phyloP scores from a whole-genome alignment of 2,113 vertebrate genomes.

The Phoxinus phoxinus region DNA sequence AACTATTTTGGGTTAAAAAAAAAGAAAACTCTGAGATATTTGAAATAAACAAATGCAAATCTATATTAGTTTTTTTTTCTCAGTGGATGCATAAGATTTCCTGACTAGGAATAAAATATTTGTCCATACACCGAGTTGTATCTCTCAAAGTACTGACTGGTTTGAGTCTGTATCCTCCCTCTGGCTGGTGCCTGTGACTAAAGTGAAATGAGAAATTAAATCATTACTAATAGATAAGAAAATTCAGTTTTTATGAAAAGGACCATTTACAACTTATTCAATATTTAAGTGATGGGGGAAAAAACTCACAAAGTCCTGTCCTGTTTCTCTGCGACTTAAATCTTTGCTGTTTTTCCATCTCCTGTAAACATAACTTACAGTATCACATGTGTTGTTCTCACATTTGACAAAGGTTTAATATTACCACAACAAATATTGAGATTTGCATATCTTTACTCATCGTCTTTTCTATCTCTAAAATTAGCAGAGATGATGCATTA shows the following conservation, averaged over 20 bases:
- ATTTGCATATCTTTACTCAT: no score
- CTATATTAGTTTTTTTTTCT: no score
- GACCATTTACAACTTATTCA: no score
- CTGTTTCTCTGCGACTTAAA: not conserved
- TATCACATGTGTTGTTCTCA: not conserved
- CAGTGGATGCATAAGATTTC: no score
- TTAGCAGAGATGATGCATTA: no score
- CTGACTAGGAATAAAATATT: not conserved
- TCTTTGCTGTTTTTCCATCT: not conserved
- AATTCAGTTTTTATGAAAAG: no score
- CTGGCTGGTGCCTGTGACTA: not conserved
- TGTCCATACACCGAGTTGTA: constrained; percentile 61
- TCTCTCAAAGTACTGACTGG: constrained; percentile 56
- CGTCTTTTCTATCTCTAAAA: no score
- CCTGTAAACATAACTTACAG: not conserved
- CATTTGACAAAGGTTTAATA: not conserved
- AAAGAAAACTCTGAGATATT: no score
- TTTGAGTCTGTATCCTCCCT: not conserved
- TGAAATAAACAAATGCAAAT: no score
- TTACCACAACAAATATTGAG: no score
- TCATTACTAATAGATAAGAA: no score
- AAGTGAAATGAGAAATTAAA: not conserved
- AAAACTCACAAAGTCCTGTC: not conserved
- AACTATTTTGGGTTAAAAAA: no score
- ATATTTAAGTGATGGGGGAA: not conserved